A percentile compares a stretch with the other conserved stretches of the same genome.
phyloP scores from a whole-genome alignment of 2,797 vertebrate genomes.

The Fringilla coelebs region DNA sequence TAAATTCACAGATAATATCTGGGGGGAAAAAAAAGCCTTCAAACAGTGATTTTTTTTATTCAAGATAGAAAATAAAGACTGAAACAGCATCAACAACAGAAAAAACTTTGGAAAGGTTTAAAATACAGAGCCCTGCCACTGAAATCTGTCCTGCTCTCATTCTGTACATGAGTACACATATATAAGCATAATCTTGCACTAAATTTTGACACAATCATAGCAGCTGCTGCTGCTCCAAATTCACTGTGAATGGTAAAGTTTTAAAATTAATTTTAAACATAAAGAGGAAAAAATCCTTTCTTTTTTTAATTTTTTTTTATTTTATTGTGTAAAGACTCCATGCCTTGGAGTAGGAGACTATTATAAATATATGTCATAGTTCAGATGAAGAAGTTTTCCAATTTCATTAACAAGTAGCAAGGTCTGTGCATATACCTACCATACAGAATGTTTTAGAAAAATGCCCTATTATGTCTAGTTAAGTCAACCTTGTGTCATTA shows the following conservation, averaged over 20 bases:
- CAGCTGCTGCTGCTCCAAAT: background rate
- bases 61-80: background rate
- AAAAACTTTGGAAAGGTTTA: background rate
- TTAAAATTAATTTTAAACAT: background rate
- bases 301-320: background rate
- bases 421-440: background rate
- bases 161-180: background rate
- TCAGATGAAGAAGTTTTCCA: constrained; percentile 17
- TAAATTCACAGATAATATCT: background rate
- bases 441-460: constrained; percentile 25
- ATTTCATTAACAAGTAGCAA: constrained; percentile 56
- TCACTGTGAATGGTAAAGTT: background rate
- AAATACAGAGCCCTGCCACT: background rate
- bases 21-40: background rate
- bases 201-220: background rate
- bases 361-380: background rate
- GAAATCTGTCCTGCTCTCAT: background rate
- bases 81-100: background rate
- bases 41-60: background rate
- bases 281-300: background rate
- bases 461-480: constrained; percentile 54
- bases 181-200: background rate
- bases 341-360: background rate
- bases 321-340: background rate
- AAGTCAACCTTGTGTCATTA: constrained; percentile 60